phyloP scores from a whole-genome alignment of 2,888 invertebrate species.

The Rotaria magnacalcarata region DNA sequence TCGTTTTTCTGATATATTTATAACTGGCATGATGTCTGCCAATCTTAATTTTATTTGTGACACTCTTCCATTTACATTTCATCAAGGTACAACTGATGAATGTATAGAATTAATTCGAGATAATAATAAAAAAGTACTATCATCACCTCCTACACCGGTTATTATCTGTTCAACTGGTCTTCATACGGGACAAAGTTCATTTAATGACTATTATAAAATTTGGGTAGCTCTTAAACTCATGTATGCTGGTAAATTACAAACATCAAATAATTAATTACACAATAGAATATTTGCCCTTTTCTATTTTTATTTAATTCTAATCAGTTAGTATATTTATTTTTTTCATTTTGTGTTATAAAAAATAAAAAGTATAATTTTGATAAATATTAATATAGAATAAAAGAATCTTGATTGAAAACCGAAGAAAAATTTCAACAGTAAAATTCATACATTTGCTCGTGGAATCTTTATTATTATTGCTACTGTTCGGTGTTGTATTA shows the following conservation, averaged over 20 bases:
- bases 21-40: neutral
- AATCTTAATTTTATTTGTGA: neutral
- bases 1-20: constrained; percentile 23
- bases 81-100: neutral
- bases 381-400: neutral
- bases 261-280: too few species aligned
- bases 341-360: neutral
- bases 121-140: neutral
- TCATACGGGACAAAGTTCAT: neutral
- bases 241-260: neutral
- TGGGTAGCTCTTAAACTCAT: neutral
- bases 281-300: neutral
- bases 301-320: neutral
- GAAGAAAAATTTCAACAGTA: too few species aligned
- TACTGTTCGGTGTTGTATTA: neutral
- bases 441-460: neutral
- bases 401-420: neutral
- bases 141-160: neutral
- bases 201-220: neutral
- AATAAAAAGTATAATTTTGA: neutral
- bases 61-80: neutral
- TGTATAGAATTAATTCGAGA: neutral
- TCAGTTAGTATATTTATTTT: neutral
- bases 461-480: neutral
- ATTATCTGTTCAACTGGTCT: neutral